These are phyloP conservation scores for Oxyura jamaicensis DNA, from an alignment of 2,113 vertebrate species.

Conservation along the genomic window DNA sequence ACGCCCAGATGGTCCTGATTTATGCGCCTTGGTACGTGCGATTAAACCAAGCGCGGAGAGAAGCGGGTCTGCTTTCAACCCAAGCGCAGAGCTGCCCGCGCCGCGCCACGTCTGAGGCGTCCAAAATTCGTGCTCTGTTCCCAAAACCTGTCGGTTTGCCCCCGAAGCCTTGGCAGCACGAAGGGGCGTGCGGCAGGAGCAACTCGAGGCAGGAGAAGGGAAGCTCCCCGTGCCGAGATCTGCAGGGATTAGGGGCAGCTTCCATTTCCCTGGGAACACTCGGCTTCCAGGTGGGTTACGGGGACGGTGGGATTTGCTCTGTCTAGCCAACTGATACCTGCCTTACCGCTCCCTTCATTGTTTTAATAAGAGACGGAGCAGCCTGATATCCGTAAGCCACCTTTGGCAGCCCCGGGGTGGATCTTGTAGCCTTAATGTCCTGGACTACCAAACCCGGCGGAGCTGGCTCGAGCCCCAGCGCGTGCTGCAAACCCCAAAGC, in stretches of 20 bases:
- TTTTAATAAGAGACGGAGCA: background rate
- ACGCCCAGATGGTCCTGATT: conserved; percentile 49
- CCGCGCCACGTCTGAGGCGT: background rate
- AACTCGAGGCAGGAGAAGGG: conserved; percentile 24
- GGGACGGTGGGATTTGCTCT: conserved; percentile 2
- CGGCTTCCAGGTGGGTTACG: conserved; percentile 48
- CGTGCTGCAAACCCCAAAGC: background rate
- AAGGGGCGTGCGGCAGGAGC: background rate
- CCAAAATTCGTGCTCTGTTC: accelerated
- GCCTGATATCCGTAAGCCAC: background rate
- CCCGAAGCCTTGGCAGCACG: background rate
- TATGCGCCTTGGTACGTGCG: background rate
- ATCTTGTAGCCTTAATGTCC: background rate
- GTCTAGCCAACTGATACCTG: conserved; percentile 47
- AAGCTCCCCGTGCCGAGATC: conserved; percentile 37
- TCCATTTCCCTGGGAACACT: conserved; percentile 31
- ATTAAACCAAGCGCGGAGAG: background rate
- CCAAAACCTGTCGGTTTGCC: accelerated
- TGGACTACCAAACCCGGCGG: background rate
- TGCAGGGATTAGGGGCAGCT: conserved; percentile 59
- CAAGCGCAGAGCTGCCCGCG: background rate
- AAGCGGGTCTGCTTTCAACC: background rate
- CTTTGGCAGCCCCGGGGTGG: background rate
- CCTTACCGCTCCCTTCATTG: conserved; percentile 15
- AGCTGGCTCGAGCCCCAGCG: background rate